A percentile compares a stretch with the other conserved stretches of the same genome.
These are phyloP conservation scores for Pharmacophagus antenor DNA, from an alignment of 2,888 invertebrate genomes.

Conservation along the genomic window DNA sequence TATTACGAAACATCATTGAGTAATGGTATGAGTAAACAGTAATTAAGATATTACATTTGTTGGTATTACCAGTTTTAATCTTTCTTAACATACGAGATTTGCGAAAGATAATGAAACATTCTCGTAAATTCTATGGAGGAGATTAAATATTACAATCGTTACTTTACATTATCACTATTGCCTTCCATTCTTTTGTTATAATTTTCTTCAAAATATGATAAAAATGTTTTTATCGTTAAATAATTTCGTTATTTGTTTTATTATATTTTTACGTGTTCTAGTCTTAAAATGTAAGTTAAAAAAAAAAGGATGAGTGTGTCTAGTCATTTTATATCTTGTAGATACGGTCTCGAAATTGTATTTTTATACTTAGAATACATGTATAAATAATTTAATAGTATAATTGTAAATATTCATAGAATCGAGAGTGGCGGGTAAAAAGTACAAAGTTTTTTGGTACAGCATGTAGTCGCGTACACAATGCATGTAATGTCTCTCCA, in stretches of 20 bases:
- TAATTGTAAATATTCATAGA: constrained; percentile 4
- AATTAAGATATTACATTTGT: background rate
- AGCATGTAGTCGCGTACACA: too few species aligned
- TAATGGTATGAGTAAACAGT: background rate
- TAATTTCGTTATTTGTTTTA: background rate
- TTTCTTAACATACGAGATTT: background rate
- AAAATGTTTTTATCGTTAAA: background rate
- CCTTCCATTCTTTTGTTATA: background rate
- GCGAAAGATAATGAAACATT: constrained; percentile 9
- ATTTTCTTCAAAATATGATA: background rate
- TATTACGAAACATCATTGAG: too few species aligned
- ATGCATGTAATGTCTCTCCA: too few species aligned
- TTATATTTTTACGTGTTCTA: constrained; percentile 1
- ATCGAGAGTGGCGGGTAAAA: background rate
- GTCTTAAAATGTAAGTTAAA: constrained; percentile 32
- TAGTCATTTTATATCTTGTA: constrained; percentile 58
- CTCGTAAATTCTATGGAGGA: background rate
- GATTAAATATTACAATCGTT: background rate
- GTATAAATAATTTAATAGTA: constrained; percentile 5
- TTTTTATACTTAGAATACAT: constrained; percentile 22
- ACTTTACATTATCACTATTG: background rate
- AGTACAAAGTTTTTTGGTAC: too few species aligned
- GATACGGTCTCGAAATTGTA: constrained; percentile 19
- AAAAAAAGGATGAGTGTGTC: constrained; percentile 59
- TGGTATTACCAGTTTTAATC: constrained; percentile 8